Evolutionary conservation across 2,113 vertebrate species (phyloP).

Genomic region (Carettochelys insculpta): DNA sequence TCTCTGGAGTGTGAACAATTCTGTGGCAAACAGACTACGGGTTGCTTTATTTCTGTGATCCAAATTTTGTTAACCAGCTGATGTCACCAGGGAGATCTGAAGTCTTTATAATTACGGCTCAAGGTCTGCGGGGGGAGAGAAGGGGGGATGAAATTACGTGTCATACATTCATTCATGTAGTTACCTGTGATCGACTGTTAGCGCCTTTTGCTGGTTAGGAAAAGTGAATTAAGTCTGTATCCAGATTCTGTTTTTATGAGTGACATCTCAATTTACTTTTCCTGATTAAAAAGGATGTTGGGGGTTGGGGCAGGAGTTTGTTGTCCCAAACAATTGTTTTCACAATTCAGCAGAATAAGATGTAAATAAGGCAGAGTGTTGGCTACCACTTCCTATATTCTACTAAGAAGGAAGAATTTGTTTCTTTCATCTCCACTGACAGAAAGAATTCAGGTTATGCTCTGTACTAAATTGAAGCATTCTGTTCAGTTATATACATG

Average conservation of each 20-base stretch:
- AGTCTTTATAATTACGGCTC: conserved; percentile 74
- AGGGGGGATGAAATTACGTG: conserved; percentile 55
- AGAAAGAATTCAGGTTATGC: conserved; percentile 70
- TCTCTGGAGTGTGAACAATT: conserved; percentile 53
- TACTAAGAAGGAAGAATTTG: conserved; percentile 57
- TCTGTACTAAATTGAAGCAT: conserved; percentile 63
- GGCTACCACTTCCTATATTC: conserved; percentile 52
- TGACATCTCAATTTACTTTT: conserved; percentile 63
- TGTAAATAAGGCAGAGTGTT: conserved; percentile 60
- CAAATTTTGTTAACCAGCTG: conserved; percentile 75
- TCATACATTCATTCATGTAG: conserved; percentile 56
- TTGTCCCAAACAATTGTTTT: conserved; percentile 69
- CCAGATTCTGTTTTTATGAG: conserved; percentile 62
- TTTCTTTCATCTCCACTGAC: conserved; percentile 67
- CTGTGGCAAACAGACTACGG: conserved; percentile 49
- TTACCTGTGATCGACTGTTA: conserved; percentile 50
- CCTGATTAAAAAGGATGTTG: neutral
- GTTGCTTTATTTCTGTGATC: conserved; percentile 67
- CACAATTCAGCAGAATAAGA: conserved; percentile 55
- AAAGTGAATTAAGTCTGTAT: conserved; percentile 59
- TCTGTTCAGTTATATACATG: conserved; percentile 58
- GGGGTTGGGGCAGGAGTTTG: neutral
- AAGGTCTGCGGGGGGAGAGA: conserved; percentile 41
- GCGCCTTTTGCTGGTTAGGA: conserved; percentile 50
- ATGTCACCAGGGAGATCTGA: conserved; percentile 74